Evolutionary conservation across 2,888 invertebrate species (phyloP), one percentile per base, ranked within the genome.

Genomic region (Mythimna vitellina): DNA sequence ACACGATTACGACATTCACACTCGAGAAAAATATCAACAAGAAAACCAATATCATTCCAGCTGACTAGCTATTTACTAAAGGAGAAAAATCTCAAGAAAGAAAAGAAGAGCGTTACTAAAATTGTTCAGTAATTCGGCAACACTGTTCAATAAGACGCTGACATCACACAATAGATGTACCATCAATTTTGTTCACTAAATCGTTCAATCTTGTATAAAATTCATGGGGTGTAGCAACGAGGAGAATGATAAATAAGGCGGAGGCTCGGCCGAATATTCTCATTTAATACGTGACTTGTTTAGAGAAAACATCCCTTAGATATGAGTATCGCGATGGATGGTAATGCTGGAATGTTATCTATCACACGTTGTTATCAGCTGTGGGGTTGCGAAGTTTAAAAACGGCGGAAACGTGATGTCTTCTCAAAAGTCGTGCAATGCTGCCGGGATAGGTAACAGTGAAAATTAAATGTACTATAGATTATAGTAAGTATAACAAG

Each of bases 201-300:
- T 96, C 96, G 95, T 93, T 96, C 96, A 94, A 95, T 96, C 96
- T 96, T 96, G 95, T 96, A 96, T 94, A 95, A 96, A 96, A 96
- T 96, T 96, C 95, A 96, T 95, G 94, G 95, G 93, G 93, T 94
- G 95, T 93, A 94, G 94, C 93, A 91, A 91, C 92, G 95, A 93
- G 93, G 91, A 92, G 96, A 94, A 96, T 96, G 96, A 96, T 96
- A 96, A 96, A 96, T 96, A 96, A 95, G 95, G 92, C 89, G 88
- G 94, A 93, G 95, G 94, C 93, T 94, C 91, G 93, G 91, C 94
- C 95, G 94, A 96, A 96, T 96, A 96, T 96, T 96, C 96, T 95
- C 96, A 96, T 96, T 95, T 96, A 95, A 93, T 95, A 96, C 96
- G 96, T 96, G 96, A 95, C 96, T 92, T 95, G 96, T 94, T 96